phyloP scores from a whole-genome alignment of 1,140 invertebrate genomes.

The Diabrotica undecimpunctata region DNA sequence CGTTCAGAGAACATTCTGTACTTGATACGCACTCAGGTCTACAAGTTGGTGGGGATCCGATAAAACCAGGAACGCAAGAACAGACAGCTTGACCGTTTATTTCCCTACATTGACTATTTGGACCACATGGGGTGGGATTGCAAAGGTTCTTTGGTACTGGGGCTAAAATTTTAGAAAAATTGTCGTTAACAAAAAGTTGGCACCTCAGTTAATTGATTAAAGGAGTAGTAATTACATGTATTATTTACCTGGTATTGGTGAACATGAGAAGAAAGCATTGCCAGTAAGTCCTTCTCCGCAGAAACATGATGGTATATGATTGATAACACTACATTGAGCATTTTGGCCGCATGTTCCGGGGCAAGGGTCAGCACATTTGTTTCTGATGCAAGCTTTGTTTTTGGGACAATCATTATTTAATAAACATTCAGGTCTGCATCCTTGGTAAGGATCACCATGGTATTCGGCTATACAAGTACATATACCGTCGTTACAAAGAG shows the following conservation, averaged over 20 bases:
- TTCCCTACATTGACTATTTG: slow-evolving; percentile 60
- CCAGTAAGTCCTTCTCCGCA: slow-evolving; percentile 61
- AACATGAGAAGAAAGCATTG: slow-evolving; percentile 63
- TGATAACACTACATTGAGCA: slow-evolving; percentile 65
- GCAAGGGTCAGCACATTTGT: slow-evolving; percentile 70
- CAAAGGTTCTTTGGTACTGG: slow-evolving; percentile 52
- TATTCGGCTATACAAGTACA: slow-evolving; percentile 65
- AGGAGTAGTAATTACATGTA: not conserved
- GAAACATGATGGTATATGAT: slow-evolving; percentile 66
- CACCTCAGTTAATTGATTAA: slow-evolving; percentile 26
- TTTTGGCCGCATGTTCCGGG: slow-evolving; percentile 63
- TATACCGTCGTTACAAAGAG: slow-evolving; percentile 57
- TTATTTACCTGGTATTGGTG: slow-evolving; percentile 50
- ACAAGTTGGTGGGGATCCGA: slow-evolving; percentile 66
- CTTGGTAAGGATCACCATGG: slow-evolving; percentile 65
- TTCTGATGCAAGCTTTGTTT: slow-evolving; percentile 63
- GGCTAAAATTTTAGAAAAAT: slow-evolving; percentile 8
- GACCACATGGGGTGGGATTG: slow-evolving; percentile 62
- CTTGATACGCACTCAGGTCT: slow-evolving; percentile 65
- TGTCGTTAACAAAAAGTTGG: slow-evolving; percentile 22
- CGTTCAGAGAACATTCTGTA: slow-evolving; percentile 62
- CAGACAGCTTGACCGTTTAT: slow-evolving; percentile 63
- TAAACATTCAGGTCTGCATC: slow-evolving; percentile 68
- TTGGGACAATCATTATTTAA: slow-evolving; percentile 64
- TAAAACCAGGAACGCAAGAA: slow-evolving; percentile 61